These are phyloP conservation scores for Gobius niger DNA, from an alignment of 2,113 vertebrate species.

Conservation along the genomic window DNA sequence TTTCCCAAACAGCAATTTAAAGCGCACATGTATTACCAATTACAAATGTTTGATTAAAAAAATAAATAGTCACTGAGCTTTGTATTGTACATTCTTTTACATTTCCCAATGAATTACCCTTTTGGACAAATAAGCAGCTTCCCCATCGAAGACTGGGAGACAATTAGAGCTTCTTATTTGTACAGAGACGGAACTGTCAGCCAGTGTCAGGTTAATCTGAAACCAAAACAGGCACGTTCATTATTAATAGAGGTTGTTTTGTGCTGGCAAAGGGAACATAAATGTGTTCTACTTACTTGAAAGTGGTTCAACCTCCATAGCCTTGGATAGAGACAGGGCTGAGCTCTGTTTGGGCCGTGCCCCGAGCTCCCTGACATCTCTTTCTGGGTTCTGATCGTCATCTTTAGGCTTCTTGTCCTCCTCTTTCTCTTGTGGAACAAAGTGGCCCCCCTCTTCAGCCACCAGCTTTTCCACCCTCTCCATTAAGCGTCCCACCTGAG, in stretches of 20 bases:
- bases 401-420: conserved; percentile 50
- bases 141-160: conserved; percentile 4
- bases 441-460: conserved; percentile 69
- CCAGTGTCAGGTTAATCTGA: conserved; percentile 40
- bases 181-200: conserved; percentile 23
- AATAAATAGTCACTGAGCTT: conserved; percentile 38
- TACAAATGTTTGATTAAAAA: conserved; percentile 20
- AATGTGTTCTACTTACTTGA: conserved; percentile 56
- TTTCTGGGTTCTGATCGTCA: conserved; percentile 50
- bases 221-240: conserved; percentile 31
- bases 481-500: conserved; percentile 69
- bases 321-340: conserved; percentile 40
- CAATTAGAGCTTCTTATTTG: conserved; percentile 1
- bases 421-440: conserved; percentile 39
- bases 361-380: conserved; percentile 60
- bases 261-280: background rate
- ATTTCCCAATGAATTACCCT: conserved; percentile 22
- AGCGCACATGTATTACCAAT: background rate
- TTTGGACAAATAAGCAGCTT: conserved; percentile 12
- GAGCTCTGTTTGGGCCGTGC: conserved; percentile 73
- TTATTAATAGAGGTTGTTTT: conserved; percentile 8
- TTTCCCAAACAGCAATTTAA: background rate
- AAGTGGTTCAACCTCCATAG: conserved; percentile 52
- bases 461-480: conserved; percentile 76
- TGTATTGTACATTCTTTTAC: conserved; percentile 23